Evolutionary conservation across 2,113 vertebrate species (phyloP).

Genomic region (Alethe diademata): DNA sequence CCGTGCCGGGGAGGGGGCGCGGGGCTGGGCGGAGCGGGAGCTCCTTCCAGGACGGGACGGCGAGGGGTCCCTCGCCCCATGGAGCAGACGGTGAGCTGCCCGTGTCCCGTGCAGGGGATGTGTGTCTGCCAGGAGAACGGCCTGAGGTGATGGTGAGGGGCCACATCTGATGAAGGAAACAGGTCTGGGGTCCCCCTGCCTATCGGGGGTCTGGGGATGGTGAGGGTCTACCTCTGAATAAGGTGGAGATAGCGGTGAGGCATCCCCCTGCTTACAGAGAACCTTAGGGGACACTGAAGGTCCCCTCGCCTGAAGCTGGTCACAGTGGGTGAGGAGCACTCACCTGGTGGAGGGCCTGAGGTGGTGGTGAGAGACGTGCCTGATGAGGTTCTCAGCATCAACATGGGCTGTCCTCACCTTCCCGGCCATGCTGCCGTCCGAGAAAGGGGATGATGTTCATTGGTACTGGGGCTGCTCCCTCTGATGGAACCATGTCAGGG

Average conservation of each 20-base stretch:
- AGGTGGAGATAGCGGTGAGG: background rate
- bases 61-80: background rate
- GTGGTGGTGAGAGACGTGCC: accelerated
- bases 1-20: background rate
- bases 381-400: background rate
- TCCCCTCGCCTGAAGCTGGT: accelerated
- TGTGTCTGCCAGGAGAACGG: background rate
- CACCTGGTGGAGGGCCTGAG: background rate
- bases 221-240: background rate
- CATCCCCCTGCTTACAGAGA: background rate
- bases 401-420: background rate
- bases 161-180: background rate
- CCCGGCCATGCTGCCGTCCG: accelerated
- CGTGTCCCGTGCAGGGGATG: accelerated
- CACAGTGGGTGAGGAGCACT: accelerated
- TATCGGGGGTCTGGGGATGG: too few species aligned
- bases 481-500: background rate
- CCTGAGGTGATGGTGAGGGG: background rate
- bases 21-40: background rate
- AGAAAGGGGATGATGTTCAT: background rate
- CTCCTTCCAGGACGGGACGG: background rate
- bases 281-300: background rate
- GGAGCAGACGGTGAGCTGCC: background rate
- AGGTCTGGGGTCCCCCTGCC: accelerated
- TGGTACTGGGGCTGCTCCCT: background rate